Conservation (phyloP, 1,140 invertebrate species). For the Euwallacea fornicatus region DNA sequence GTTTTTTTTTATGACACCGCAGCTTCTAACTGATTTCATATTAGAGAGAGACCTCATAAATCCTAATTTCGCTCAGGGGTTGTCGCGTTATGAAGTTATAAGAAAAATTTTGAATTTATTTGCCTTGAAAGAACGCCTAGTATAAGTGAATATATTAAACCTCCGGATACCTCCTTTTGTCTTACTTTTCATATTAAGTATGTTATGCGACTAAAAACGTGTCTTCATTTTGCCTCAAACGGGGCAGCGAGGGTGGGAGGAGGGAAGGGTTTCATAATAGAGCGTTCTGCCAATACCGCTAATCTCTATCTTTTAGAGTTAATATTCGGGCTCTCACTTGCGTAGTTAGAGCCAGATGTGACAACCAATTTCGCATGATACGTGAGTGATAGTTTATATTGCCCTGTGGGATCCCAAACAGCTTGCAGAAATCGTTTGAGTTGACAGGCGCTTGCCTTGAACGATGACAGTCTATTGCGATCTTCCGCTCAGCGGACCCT, state of each 20-base stretch:
- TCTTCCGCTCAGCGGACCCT: background rate
- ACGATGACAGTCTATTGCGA: slow-evolving; percentile 35
- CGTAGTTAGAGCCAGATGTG: slow-evolving; percentile 38
- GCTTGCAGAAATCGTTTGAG: slow-evolving; percentile 40
- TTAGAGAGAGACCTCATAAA: slow-evolving; percentile 27
- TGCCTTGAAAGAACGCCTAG: background rate
- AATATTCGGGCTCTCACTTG: slow-evolving; percentile 38
- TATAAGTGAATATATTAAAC: too few relatives aligned
- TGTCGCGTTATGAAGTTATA: slow-evolving; percentile 20
- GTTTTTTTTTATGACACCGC: slow-evolving; percentile 29
- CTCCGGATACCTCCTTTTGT: too few relatives aligned
- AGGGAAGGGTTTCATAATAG: slow-evolving; percentile 22
- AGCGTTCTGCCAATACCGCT: slow-evolving; percentile 36
- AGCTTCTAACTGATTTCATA: slow-evolving; percentile 35
- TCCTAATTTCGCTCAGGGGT: slow-evolving; percentile 25
- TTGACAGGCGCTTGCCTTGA: slow-evolving; percentile 29
- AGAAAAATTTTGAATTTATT: slow-evolving; percentile 16
- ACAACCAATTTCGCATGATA: slow-evolving; percentile 41
- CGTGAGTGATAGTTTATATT: slow-evolving; percentile 42
- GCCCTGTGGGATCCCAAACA: slow-evolving; percentile 39
- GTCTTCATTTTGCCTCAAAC: too few relatives aligned
- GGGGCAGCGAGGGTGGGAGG: too few relatives aligned
- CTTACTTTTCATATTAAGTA: background rate
- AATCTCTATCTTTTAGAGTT: slow-evolving; percentile 32
- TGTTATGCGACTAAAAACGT: too few relatives aligned